These are phyloP conservation scores for Sycobia sp. DNA, from an alignment of 1,140 invertebrate genomes.

Conservation along the genomic window DNA sequence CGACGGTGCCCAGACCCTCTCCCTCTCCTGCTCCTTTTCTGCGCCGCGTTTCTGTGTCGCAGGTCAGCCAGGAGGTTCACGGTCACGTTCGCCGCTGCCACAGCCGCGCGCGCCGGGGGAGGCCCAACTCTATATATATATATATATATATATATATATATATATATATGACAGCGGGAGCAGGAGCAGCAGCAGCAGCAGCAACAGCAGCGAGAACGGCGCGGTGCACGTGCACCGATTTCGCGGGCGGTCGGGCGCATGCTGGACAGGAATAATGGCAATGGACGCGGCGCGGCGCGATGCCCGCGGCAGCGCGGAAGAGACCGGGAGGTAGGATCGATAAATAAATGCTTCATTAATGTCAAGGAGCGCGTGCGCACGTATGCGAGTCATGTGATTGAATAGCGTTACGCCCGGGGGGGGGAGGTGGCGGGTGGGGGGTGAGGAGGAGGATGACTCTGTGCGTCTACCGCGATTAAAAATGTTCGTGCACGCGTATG, in stretches of 20 bases:
- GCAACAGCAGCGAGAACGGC: no score
- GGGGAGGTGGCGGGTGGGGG: no score
- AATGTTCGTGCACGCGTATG: no score
- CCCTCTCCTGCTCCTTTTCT: neutral
- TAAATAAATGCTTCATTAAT: constrained; percentile 27
- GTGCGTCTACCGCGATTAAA: no score
- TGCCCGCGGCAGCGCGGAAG: neutral
- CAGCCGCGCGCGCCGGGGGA: no score
- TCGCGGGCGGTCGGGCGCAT: constrained; percentile 23
- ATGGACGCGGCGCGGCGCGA: neutral
- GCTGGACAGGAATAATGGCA: constrained; percentile 3
- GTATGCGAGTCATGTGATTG: constrained; percentile 21
- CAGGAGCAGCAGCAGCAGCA: no score
- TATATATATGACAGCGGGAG: no score
- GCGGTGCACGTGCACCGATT: constrained; percentile 47
- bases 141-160: no score
- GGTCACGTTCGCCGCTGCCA: constrained; percentile 42
- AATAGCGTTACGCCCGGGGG: no score
- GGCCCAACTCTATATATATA: neutral
- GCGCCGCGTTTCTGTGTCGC: constrained; percentile 51
- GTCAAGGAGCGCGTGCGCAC: neutral
- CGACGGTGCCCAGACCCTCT: neutral
- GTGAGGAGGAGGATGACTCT: no score
- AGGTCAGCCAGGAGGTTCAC: constrained; percentile 58
- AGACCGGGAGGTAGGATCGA: neutral